Percentiles rank a stretch among this genome's conserved stretches.
Evolutionary conservation across 2,797 vertebrate species (phyloP).

Genomic region (Vespertilio murinus): DNA sequence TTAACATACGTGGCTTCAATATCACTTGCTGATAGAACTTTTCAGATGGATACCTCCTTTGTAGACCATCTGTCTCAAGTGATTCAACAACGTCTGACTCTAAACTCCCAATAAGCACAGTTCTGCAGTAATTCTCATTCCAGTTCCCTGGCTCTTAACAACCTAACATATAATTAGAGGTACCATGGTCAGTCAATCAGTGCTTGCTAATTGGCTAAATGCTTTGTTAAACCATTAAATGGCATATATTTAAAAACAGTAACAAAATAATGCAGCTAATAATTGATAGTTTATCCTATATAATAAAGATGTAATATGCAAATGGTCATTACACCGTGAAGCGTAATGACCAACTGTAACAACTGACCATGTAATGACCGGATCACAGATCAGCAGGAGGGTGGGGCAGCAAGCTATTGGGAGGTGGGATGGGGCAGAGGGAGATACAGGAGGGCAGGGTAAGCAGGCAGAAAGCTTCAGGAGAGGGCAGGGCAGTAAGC

Average conservation of each 20-base stretch:
- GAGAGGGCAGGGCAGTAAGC: too few relatives aligned
- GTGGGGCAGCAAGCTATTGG: too few relatives aligned
- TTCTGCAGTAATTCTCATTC: background rate
- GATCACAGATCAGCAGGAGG: too few relatives aligned
- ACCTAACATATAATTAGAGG: background rate
- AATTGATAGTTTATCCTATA: slow-evolving; percentile 9
- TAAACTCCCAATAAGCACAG: background rate
- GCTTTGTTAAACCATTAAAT: background rate
- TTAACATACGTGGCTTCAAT: background rate
- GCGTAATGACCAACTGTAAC: too few relatives aligned
- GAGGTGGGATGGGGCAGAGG: too few relatives aligned
- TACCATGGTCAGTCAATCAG: background rate
- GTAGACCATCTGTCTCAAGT: background rate
- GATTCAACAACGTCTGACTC: background rate
- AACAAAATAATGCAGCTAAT: slow-evolving; percentile 6
- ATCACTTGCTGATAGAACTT: background rate
- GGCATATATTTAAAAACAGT: background rate
- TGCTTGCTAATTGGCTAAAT: background rate
- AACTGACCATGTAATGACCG: too few relatives aligned
- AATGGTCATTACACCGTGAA: too few relatives aligned
- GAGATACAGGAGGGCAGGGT: too few relatives aligned
- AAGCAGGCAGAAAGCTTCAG: too few relatives aligned
- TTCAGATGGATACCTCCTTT: background rate
- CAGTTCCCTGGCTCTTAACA: background rate
- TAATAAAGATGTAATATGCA: too few relatives aligned